A percentile compares a stretch with the other conserved stretches of the same genome.
Conservation (phyloP, 2,888 invertebrate genomes). For the Electrophaes corylata region DNA sequence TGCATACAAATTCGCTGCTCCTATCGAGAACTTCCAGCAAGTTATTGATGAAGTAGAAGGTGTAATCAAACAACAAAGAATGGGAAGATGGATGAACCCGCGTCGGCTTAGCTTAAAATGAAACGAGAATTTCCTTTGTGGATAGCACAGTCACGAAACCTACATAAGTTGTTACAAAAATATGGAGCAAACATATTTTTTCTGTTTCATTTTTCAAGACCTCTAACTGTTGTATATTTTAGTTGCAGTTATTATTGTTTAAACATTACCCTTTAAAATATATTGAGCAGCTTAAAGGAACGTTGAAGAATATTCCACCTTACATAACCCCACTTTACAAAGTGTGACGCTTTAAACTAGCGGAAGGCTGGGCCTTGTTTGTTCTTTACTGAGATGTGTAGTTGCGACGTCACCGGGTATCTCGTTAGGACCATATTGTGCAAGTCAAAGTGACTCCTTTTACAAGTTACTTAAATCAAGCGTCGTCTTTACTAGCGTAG, state of each 20-base stretch:
- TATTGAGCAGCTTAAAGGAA: no score
- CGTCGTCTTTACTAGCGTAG: constrained; percentile 1
- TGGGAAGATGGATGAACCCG: constrained; percentile 47
- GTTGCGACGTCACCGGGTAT: constrained; percentile 23
- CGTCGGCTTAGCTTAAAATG: constrained; percentile 41
- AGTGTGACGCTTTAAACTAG: background rate
- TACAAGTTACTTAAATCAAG: constrained; percentile 4
- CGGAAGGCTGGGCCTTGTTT: constrained; percentile 28
- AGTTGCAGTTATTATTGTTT: no score
- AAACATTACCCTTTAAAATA: no score
- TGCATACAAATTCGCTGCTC: constrained; percentile 35
- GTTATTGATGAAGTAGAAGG: constrained; percentile 49
- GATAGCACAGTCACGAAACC: constrained; percentile 35
- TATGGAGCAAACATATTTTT: constrained; percentile 30
- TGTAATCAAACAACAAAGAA: constrained; percentile 47
- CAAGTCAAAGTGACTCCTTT: constrained; percentile 24
- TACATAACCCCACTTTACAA: background rate
- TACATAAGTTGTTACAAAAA: constrained; percentile 29
- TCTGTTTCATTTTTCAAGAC: constrained; percentile 22
- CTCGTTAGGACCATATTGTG: constrained; percentile 36
- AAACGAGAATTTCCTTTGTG: constrained; percentile 44
- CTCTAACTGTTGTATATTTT: constrained; percentile 7
- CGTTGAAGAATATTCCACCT: constrained; percentile 8
- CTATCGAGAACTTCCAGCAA: constrained; percentile 33
- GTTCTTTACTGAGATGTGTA: constrained; percentile 44